A percentile compares a stretch with the other conserved stretches of the same genome.
These are phyloP conservation scores for Tychaedon coryphoeus DNA, from an alignment of 2,113 vertebrate genomes.

Conservation along the genomic window DNA sequence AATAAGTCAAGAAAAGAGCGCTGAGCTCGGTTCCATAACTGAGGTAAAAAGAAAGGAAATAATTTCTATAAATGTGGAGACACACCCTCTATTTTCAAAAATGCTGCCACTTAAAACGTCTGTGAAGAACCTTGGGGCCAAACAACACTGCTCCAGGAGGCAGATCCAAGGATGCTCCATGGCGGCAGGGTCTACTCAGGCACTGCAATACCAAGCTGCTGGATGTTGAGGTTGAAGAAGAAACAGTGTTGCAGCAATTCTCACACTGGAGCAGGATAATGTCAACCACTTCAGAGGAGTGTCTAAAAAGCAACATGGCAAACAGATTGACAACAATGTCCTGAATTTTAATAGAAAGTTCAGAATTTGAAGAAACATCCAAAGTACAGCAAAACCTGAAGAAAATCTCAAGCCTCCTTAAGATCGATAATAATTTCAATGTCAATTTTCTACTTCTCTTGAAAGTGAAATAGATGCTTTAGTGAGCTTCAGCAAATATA, in stretches of 20 bases:
- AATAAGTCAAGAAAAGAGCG: background rate
- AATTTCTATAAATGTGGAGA: background rate
- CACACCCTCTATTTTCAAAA: background rate
- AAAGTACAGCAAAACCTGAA: background rate
- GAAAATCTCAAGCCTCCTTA: background rate
- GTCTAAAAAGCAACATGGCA: background rate
- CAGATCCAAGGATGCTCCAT: background rate
- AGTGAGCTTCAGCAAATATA: background rate
- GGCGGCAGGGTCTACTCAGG: background rate
- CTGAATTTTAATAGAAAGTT: slow-evolving; percentile 7
- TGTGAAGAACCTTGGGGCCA: background rate
- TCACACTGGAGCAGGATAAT: background rate
- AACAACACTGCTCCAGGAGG: background rate
- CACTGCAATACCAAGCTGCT: background rate
- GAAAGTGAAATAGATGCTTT: background rate
- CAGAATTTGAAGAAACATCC: background rate
- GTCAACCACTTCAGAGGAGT: background rate
- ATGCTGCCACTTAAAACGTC: background rate
- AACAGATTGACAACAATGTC: background rate
- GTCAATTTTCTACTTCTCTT: background rate
- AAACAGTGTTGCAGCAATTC: background rate
- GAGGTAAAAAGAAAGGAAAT: background rate
- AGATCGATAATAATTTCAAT: background rate
- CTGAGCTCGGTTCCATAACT: background rate
- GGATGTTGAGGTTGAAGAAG: background rate